Conservation (phyloP, 2,888 invertebrate genomes). For the Hymenopus coronatus region DNA sequence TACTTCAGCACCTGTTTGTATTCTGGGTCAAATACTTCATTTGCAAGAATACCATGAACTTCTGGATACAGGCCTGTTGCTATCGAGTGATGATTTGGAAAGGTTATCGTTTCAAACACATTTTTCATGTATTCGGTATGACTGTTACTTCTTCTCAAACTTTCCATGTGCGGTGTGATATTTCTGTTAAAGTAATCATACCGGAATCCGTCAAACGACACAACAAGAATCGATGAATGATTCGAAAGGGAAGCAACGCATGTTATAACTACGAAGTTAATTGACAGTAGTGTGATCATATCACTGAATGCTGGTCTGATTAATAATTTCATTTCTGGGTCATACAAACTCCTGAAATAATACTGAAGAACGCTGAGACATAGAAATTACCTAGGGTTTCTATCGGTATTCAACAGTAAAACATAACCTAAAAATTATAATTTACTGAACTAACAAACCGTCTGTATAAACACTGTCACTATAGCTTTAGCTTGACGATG, state of each 20-base stretch:
- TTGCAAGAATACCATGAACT: constrained; percentile 66
- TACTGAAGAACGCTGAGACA: no score
- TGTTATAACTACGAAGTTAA: not conserved
- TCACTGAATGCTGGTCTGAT: not conserved
- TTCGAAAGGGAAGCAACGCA: not conserved
- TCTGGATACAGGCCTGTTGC: constrained; percentile 68
- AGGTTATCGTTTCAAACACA: constrained; percentile 68
- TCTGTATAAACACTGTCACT: no score
- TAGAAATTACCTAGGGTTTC: no score
- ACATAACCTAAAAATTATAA: no score
- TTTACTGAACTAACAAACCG: no score
- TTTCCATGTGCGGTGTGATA: constrained; percentile 57
- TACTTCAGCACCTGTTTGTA: constrained; percentile 37
- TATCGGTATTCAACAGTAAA: no score
- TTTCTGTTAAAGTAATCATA: constrained; percentile 62
- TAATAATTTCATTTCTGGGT: no score
- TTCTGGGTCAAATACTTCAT: constrained; percentile 55
- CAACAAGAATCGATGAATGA: constrained; percentile 55
- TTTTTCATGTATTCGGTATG: constrained; percentile 58
- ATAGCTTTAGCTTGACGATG: no score
- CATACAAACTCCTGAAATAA: no score
- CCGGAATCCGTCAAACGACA: constrained; percentile 70
- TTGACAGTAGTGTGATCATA: not conserved
- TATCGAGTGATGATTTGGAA: constrained; percentile 71
- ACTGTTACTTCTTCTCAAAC: constrained; percentile 55